phyloP scores from a whole-genome alignment of 2,888 invertebrate species.

The Tortricodes alternella region DNA sequence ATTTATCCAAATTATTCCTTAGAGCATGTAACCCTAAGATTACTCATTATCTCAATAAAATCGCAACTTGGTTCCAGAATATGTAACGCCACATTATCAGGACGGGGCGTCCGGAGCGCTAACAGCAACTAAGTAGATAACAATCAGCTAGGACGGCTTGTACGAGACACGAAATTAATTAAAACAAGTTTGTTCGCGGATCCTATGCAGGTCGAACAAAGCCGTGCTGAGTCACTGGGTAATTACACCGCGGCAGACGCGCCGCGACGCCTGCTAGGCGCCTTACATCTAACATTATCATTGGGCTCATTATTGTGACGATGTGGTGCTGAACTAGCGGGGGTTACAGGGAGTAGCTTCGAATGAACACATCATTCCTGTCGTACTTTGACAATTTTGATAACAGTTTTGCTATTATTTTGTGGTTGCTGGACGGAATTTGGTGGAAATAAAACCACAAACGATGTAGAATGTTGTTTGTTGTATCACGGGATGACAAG shows the following conservation, averaged over 20 bases:
- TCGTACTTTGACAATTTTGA: neutral
- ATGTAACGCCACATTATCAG: slow-evolving; percentile 77
- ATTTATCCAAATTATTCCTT: no score
- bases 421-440: no score
- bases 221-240: slow-evolving; percentile 80
- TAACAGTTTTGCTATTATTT: no score
- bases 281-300: slow-evolving; percentile 74
- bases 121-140: slow-evolving; percentile 82
- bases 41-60: slow-evolving; percentile 47
- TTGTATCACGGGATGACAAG: neutral
- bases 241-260: slow-evolving; percentile 71
- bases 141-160: slow-evolving; percentile 79
- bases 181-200: slow-evolving; percentile 83
- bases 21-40: neutral
- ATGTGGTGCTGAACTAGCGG: slow-evolving; percentile 39
- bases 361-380: slow-evolving; percentile 4
- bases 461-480: neutral
- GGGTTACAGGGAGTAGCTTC: slow-evolving; percentile 11
- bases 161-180: slow-evolving; percentile 83
- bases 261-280: slow-evolving; percentile 53
- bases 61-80: slow-evolving; percentile 64
- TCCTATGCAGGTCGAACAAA: slow-evolving; percentile 81
- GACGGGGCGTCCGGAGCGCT: slow-evolving; percentile 66
- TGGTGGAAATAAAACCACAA: no score
- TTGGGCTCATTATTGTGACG: slow-evolving; percentile 56